Evolutionary conservation across 2,888 invertebrate genomes (phyloP).

Genomic region (Xanthia icteritia): DNA sequence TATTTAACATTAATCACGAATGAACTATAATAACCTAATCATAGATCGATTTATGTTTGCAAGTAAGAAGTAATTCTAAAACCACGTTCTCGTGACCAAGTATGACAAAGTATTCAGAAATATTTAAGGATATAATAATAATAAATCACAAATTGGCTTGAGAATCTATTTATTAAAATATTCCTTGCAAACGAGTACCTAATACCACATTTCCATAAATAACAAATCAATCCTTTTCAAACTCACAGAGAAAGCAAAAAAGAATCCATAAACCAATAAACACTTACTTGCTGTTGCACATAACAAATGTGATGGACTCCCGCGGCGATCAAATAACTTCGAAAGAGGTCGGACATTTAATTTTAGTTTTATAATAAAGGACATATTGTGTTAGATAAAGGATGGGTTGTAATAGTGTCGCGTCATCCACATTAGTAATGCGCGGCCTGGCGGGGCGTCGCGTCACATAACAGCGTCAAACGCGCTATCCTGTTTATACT

Average conservation of each 20-base stretch:
- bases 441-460: slow-evolving; percentile 85
- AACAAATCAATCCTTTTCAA: slow-evolving; percentile 79
- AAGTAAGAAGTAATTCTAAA: slow-evolving; percentile 37
- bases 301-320: slow-evolving; percentile 85
- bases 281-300: slow-evolving; percentile 80
- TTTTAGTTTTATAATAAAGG: slow-evolving; percentile 88
- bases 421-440: slow-evolving; percentile 88
- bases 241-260: slow-evolving; percentile 76
- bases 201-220: slow-evolving; percentile 74
- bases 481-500: slow-evolving; percentile 69
- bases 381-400: slow-evolving; percentile 89
- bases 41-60: slow-evolving; percentile 43
- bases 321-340: slow-evolving; percentile 86
- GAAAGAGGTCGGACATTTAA: slow-evolving; percentile 86
- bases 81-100: slow-evolving; percentile 31
- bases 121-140: slow-evolving; percentile 37
- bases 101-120: slow-evolving; percentile 27
- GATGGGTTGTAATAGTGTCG: slow-evolving; percentile 88
- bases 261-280: slow-evolving; percentile 84
- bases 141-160: slow-evolving; percentile 53
- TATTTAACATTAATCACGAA: slow-evolving; percentile 64
- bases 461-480: slow-evolving; percentile 69
- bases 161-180: slow-evolving; percentile 62
- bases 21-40: slow-evolving; percentile 62
- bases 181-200: slow-evolving; percentile 63